Base-by-base conservation (phyloP, 2,888 invertebrate species). In the Aquatica leii region DNA sequence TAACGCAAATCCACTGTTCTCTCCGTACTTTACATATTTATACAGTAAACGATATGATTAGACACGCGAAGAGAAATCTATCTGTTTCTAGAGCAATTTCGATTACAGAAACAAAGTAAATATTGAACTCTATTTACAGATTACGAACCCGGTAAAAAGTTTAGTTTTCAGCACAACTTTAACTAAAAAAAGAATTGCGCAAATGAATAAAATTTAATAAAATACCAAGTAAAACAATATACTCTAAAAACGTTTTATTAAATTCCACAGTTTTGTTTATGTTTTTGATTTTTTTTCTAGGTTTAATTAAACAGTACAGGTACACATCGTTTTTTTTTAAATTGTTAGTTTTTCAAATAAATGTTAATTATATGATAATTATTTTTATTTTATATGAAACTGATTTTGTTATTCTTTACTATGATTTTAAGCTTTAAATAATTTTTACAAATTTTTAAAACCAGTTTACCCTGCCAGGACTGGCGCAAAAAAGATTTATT, bases 71-170 rank as follows among this genome's bases (percentile, higher is more conserved):
- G n/a, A n/a, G n/a, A n/a, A n/a, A 37, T 8, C 20, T 37, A 35
- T 18, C 55, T n/a, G 14, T 18, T 18, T 15, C 21, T 43, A 55
- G 17, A 55, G 31, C 14, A 55, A 55, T 17, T 55, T 43, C 52
- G 52, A 55, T 55, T 21, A 46, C 18, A 6, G 40, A 53, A 34
- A 46, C 31, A 21, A 55, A 34, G 55, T 46, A 24, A 55, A 55
- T 55, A 55, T 55, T 55, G 24, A 55, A 55, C 54, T 15, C 24
- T 40, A 41, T 41, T 54, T 15, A 24, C n/a, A 18, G 52, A 5
- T 6, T 31, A 9, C 9, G 9, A 31, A 31, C 34, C 34, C n/a
- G n/a, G n/a, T n/a, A n/a, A n/a, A n/a, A n/a, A n/a, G n/a, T 31
- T 6, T 31, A 31, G 34, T 5, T 31, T 6, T 9, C 34, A 6